These are phyloP conservation scores for Danio aesculapii DNA, from an alignment of 2,797 vertebrate species.

Conservation along the genomic window DNA sequence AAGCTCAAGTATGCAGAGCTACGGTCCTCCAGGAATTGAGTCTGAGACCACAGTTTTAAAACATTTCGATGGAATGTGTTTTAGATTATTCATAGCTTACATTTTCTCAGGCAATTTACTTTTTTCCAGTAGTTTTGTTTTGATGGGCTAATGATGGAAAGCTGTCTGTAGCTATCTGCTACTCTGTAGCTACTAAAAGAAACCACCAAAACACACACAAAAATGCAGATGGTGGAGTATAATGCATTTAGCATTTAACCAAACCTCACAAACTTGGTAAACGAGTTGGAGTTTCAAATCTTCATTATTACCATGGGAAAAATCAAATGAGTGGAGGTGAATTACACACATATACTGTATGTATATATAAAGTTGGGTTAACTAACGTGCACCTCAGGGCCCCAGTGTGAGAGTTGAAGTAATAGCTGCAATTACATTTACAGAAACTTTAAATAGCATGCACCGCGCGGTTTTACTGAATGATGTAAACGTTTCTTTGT, in stretches of 20 bases:
- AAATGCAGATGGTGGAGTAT: background rate
- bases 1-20: too few species aligned
- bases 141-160: background rate
- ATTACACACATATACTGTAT: background rate
- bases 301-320: background rate
- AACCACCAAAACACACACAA: background rate
- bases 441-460: conserved; percentile 23
- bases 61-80: background rate
- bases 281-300: background rate
- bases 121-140: background rate
- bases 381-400: background rate
- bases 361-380: background rate
- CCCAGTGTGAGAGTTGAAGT: conserved; percentile 14
- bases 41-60: too few species aligned
- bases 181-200: background rate
- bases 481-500: conserved; percentile 34
- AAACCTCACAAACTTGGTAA: background rate
- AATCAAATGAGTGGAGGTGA: background rate
- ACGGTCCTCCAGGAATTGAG: too few species aligned
- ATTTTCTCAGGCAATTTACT: background rate
- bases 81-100: background rate
- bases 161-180: too few species aligned
- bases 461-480: background rate
- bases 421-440: conserved; percentile 30
- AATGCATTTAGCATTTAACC: background rate